Base-by-base conservation (phyloP, 1,140 invertebrate species). In the Latrodectus geometricus region DNA sequence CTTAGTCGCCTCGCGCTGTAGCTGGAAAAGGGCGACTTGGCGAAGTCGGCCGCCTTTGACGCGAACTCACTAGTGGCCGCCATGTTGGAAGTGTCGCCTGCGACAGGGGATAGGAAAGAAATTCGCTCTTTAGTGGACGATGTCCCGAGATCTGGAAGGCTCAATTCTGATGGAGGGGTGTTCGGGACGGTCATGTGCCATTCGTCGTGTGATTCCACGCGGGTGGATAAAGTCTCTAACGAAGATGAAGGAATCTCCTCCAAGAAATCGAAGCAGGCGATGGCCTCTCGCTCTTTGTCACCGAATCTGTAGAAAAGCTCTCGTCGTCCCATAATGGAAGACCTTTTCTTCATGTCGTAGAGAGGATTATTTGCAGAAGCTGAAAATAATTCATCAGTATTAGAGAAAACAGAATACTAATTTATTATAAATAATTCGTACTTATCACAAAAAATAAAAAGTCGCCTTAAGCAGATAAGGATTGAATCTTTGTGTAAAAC, bases 231-330 rank as follows among this genome's bases (percentile, higher is more conserved):
- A 89, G 68, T 90, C 77, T 88, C 90, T 88, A 88, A 89, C 35
- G 35, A 35, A 89, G 89, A 90, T 68, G 76, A 89, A 48, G 91
- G 93, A 87, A 95, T 91, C 87, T 95, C 93, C 89, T 96, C 93
- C 76, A 96, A 92, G 91, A 95, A 96, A 91, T 95, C 94, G 90
- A 96, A 96, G 88, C 94, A 94, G 52, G 95, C 94, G 75, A 96
- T 94, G 35, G 95, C 95, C 90, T 95, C 95, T 76, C 93, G 92
- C 90, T 96, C 95, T 89, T 95, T 94, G 86, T 95, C 94, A n/a
- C 95, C 95, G 91, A 93, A 96, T 86, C 95, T 93, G 54, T 95
- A 93, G 92, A 93, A 96, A 91, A 96, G 95, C 89, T 95, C 94
- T 66, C 94, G 93, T 61, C 95, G 92, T 86, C 94, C 94, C 88